phyloP scores from a whole-genome alignment of 2,797 vertebrate genomes.

The Catharus ustulatus region DNA sequence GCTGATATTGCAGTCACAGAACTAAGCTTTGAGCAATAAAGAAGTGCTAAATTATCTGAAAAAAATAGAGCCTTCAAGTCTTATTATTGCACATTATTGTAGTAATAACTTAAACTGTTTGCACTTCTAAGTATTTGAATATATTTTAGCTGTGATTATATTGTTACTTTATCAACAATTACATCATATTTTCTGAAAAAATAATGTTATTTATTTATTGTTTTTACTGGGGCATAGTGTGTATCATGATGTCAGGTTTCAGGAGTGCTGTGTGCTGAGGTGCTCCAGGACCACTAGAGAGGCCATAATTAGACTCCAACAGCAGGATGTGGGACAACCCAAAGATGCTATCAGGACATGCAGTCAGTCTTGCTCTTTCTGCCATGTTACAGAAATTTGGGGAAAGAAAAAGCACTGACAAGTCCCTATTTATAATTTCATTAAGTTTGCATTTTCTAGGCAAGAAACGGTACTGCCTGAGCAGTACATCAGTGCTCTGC shows the following conservation, averaged over 20 bases:
- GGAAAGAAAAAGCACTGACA: fast-evolving
- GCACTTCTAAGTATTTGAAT: not conserved
- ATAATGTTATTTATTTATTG: not conserved
- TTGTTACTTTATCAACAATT: not conserved
- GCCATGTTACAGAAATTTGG: not conserved
- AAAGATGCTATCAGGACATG: not conserved
- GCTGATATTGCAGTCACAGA: not conserved
- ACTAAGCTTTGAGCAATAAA: not conserved
- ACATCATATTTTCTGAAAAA: not conserved
- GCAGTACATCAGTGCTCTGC: not conserved
- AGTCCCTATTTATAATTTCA: not conserved
- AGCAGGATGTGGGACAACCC: not conserved
- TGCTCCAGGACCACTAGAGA: not conserved
- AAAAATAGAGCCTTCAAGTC: not conserved
- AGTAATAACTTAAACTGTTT: not conserved
- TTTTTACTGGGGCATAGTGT: not conserved
- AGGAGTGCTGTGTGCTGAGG: not conserved
- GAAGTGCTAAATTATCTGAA: not conserved
- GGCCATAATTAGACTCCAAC: not conserved
- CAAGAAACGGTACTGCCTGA: not conserved
- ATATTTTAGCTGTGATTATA: not conserved
- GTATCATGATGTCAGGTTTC: not conserved
- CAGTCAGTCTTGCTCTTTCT: not conserved
- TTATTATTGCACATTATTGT: not conserved
- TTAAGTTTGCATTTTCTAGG: not conserved